Percentiles rank a stretch among this genome's conserved stretches.
Evolutionary conservation across 2,888 invertebrate genomes (phyloP).

Genomic region (Gymnoscelis rufifasciata): DNA sequence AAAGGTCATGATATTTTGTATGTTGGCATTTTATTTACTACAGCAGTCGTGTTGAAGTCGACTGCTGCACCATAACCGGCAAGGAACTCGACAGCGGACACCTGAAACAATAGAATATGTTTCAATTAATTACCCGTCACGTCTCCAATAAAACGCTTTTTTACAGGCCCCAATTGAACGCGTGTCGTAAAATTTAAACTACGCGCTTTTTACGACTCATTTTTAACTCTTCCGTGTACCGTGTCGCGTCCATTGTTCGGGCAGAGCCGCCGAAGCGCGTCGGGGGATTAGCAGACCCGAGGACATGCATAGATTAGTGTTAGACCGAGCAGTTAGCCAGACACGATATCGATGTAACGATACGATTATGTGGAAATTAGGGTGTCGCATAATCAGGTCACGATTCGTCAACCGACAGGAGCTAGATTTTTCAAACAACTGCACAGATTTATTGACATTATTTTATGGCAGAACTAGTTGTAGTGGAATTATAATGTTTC

Average conservation of each 20-base stretch:
- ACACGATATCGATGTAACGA: constrained; percentile 48
- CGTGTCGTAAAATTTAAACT: constrained; percentile 72
- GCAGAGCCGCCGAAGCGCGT: constrained; percentile 31
- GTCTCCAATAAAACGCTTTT: constrained; percentile 73
- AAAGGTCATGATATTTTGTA: constrained; percentile 47
- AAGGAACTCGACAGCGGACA: constrained; percentile 62
- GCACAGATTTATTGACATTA: no score
- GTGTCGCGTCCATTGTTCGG: constrained; percentile 61
- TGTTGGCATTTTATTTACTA: constrained; percentile 38
- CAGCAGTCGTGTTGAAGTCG: constrained; percentile 46
- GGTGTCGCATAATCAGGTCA: constrained; percentile 53
- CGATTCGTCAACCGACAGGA: constrained; percentile 48
- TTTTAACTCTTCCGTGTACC: constrained; percentile 69
- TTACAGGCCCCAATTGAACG: constrained; percentile 76
- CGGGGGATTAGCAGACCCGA: constrained; percentile 49
- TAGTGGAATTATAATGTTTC: no score
- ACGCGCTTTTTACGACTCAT: constrained; percentile 71
- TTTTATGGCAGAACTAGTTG: no score
- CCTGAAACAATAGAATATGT: constrained; percentile 66
- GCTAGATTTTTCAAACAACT: no score
- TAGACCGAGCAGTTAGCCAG: constrained; percentile 50
- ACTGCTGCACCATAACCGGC: constrained; percentile 68
- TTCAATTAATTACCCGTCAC: constrained; percentile 41
- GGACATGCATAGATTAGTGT: constrained; percentile 62
- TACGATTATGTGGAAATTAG: constrained; percentile 62